phyloP scores from a whole-genome alignment of 2,888 invertebrate genomes.

The Acronicta psi region DNA sequence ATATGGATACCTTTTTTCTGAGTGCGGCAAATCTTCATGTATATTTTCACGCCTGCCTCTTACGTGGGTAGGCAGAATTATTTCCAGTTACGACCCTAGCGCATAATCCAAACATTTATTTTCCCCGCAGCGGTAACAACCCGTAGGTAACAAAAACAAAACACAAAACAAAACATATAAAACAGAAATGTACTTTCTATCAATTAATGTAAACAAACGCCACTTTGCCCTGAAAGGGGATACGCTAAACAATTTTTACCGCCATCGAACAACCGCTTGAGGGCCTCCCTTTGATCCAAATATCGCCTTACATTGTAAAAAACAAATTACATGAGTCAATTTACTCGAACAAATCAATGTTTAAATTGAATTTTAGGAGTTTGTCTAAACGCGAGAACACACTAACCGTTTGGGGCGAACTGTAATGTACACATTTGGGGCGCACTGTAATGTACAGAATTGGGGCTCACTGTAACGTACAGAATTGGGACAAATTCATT shows the following conservation, averaged over 20 bases:
- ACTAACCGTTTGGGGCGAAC: background rate
- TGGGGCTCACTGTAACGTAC: too few relatives aligned
- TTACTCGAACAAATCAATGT: conserved; percentile 29
- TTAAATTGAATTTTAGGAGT: conserved; percentile 16
- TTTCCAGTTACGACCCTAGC: too few relatives aligned
- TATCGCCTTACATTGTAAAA: conserved; percentile 31
- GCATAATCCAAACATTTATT: background rate
- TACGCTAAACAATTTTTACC: conserved; percentile 6
- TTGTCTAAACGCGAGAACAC: background rate
- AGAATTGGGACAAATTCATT: too few relatives aligned
- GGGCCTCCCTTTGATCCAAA: conserved; percentile 34
- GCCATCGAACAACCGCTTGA: conserved; percentile 17
- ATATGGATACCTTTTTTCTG: too few relatives aligned
- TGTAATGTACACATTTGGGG: too few relatives aligned
- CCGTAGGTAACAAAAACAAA: too few relatives aligned
- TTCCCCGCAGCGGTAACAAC: background rate
- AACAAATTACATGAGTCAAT: conserved; percentile 34
- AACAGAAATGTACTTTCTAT: background rate
- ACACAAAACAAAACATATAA: too few relatives aligned
- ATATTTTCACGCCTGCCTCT: too few relatives aligned
- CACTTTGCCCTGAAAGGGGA: conserved; percentile 12
- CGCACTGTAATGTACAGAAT: too few relatives aligned
- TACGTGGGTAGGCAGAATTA: too few relatives aligned
- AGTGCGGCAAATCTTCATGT: too few relatives aligned
- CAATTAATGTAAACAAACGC: conserved; percentile 8